Evolutionary conservation across 2,113 vertebrate species (phyloP).

Genomic region (Pteruthius melanotis): DNA sequence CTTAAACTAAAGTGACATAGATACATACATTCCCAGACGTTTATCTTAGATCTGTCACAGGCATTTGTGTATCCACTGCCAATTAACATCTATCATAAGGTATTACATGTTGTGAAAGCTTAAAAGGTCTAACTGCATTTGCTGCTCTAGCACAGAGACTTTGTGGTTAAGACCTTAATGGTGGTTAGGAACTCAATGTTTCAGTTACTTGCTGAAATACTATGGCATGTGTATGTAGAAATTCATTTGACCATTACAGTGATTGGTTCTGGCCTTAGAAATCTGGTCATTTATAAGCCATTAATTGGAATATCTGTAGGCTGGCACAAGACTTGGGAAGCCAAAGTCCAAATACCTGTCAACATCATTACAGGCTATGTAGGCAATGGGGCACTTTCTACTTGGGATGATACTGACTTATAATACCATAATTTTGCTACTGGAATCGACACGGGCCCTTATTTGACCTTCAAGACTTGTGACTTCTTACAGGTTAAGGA

Average conservation of each 20-base stretch:
- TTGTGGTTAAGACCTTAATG: not conserved
- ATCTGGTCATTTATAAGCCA: not conserved
- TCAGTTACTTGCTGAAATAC: not conserved
- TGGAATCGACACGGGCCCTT: not conserved
- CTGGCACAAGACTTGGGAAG: fast-evolving
- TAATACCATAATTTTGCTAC: not conserved
- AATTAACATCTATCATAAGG: not conserved
- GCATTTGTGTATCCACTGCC: not conserved
- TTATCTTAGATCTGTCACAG: not conserved
- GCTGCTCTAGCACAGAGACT: not conserved
- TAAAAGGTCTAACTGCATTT: not conserved
- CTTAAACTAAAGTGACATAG: not conserved
- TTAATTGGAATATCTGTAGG: not conserved
- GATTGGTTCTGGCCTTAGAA: not conserved
- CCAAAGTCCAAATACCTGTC: not conserved
- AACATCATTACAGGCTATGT: not conserved
- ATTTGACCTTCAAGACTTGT: not conserved
- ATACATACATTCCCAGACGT: not conserved
- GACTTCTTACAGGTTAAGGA: not conserved
- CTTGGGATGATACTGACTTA: not conserved
- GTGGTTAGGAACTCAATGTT: not conserved
- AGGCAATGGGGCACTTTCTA: not conserved
- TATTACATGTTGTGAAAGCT: not conserved
- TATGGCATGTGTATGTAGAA: not conserved
- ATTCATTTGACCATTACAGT: not conserved